Evolutionary conservation across 92 coral and sea anemone species (phyloP).

Genomic region (Porites rus): DNA sequence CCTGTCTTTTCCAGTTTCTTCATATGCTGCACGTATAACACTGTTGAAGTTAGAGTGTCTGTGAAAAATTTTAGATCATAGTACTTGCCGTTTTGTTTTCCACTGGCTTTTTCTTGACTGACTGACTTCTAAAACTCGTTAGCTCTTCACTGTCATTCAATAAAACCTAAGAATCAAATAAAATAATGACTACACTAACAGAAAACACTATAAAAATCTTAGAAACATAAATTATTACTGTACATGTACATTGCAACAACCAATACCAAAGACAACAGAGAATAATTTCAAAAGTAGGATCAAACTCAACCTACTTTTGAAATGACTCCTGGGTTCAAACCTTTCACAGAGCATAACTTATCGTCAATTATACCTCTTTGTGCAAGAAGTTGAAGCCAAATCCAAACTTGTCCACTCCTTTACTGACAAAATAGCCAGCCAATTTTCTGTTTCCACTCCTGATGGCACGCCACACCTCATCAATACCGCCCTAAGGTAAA

Average conservation of each 20-base stretch:
- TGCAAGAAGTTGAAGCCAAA: conserved; percentile 91
- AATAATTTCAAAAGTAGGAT: not conserved
- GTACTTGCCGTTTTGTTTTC: conserved; percentile 77
- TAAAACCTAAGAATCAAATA: conserved; percentile 59
- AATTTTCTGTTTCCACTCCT: conserved; percentile 78
- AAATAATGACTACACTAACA: not conserved
- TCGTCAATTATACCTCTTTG: conserved; percentile 69
- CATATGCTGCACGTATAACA: no score
- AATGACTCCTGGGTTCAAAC: no score
- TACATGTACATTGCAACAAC: no score
- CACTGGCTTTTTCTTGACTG: conserved; percentile 83
- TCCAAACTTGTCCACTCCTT: conserved; percentile 78
- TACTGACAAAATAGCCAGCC: conserved; percentile 85
- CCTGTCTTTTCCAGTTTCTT: no score
- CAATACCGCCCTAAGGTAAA: conserved; percentile 46
- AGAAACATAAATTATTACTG: not conserved
- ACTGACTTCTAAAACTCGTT: conserved; percentile 80
- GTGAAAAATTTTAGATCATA: no score
- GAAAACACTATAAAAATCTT: not conserved
- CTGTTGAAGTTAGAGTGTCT: no score
- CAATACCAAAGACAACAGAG: no score
- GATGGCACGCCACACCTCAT: conserved; percentile 71
- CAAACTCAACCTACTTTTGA: no score
- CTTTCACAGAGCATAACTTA: not conserved
- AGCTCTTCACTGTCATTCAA: conserved; percentile 73